phyloP scores from a whole-genome alignment of 2,888 invertebrate genomes.

The Notocelia uddmanniana region DNA sequence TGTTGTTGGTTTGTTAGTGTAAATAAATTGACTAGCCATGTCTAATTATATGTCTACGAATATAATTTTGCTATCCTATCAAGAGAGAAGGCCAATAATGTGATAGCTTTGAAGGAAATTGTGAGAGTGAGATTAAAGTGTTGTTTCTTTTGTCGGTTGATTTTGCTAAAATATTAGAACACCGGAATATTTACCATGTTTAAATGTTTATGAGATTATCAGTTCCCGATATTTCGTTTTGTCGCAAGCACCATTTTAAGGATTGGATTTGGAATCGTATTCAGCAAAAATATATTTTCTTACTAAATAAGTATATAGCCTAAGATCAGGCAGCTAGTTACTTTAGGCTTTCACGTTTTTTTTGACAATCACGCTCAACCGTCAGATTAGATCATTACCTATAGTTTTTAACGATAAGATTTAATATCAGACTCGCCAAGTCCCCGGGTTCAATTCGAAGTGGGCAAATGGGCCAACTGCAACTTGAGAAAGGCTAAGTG shows the following conservation, averaged over 20 bases:
- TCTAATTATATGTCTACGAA: slow-evolving; percentile 28
- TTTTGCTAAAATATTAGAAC: too few species aligned
- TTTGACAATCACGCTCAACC: background rate
- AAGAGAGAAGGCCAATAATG: slow-evolving; percentile 11
- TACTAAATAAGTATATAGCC: too few species aligned
- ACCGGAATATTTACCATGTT: too few species aligned
- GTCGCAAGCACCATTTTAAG: too few species aligned
- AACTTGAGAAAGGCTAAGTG: slow-evolving; percentile 25
- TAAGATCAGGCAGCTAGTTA: too few species aligned
- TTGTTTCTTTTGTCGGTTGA: background rate
- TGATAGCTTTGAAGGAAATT: background rate
- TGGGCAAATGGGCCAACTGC: slow-evolving; percentile 43
- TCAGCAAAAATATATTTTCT: too few species aligned
- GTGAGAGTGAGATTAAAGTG: background rate
- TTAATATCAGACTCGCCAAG: background rate
- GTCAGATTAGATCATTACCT: background rate
- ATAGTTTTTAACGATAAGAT: background rate
- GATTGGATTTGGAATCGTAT: too few species aligned
- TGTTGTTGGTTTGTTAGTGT: slow-evolving; percentile 23
- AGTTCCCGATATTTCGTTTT: too few species aligned
- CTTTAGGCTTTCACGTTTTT: background rate
- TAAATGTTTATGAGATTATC: too few species aligned
- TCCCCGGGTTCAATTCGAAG: slow-evolving; percentile 20
- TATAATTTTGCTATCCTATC: background rate
- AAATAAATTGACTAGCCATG: slow-evolving; percentile 38